Percentiles rank a stretch among this genome's conserved stretches.
phyloP scores from a whole-genome alignment of 1,140 invertebrate species.

The Caenorhabditis tropicalis region DNA sequence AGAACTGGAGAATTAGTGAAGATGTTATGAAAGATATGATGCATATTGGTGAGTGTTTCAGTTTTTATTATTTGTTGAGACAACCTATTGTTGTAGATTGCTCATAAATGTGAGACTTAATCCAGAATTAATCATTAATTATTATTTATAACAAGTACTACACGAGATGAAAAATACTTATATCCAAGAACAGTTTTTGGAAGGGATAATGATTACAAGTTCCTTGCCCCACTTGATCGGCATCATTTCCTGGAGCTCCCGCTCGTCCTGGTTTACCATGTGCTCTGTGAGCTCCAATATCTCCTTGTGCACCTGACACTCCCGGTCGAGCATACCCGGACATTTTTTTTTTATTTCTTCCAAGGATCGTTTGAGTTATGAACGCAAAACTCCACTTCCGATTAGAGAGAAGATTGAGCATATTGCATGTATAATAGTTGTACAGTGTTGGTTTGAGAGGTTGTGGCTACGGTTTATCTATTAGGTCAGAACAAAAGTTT shows the following conservation, averaged over 20 bases:
- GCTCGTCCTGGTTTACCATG: conserved; percentile 52
- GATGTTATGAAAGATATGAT: conserved; percentile 41
- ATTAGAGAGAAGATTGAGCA: conserved; percentile 56
- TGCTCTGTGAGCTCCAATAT: conserved; percentile 47
- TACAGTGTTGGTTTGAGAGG: conserved; percentile 59
- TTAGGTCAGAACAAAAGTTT: too few species aligned
- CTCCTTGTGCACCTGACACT: conserved; percentile 51
- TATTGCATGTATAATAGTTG: conserved; percentile 61
- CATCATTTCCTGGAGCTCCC: conserved; percentile 52
- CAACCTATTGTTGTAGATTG: not conserved
- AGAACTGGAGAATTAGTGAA: conserved; percentile 39
- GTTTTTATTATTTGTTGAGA: too few species aligned
- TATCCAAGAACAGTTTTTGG: conserved; percentile 3
- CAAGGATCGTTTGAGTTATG: conserved; percentile 51
- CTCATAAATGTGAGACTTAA: too few species aligned
- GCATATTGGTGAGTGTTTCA: conserved; percentile 26
- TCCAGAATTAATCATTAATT: too few species aligned
- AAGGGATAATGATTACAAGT: not conserved
- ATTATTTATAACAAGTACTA: too few species aligned
- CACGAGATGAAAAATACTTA: conserved; percentile 13
- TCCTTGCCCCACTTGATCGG: conserved; percentile 4
- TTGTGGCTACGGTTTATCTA: too few species aligned
- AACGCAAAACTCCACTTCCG: conserved; percentile 54
- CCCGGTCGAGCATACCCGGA: conserved; percentile 50
- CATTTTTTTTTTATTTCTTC: conserved; percentile 56